Percentiles rank a stretch among this genome's conserved stretches.
Conservation (phyloP, 2,888 invertebrate species). For the Shargacucullia verbasci region DNA sequence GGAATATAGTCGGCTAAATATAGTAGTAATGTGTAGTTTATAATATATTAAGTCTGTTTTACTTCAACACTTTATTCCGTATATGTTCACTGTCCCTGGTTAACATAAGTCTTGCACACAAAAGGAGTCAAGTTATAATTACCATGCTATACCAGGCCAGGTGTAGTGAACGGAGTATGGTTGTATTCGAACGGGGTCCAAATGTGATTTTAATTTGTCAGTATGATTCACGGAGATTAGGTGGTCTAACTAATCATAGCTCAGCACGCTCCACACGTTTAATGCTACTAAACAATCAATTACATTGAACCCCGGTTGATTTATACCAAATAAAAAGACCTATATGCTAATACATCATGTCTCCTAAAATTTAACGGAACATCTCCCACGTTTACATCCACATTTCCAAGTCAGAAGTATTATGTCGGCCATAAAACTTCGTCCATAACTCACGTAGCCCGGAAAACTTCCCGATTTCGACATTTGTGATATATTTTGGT, state of each 20-base stretch:
- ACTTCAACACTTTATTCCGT: constrained; percentile 22
- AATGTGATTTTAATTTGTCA: too few species aligned
- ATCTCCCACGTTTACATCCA: constrained; percentile 34
- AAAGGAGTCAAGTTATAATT: constrained; percentile 26
- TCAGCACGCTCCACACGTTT: not conserved
- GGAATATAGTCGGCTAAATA: constrained; percentile 38
- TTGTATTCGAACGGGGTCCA: too few species aligned
- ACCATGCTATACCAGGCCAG: constrained; percentile 19
- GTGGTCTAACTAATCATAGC: too few species aligned
- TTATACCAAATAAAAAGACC: constrained; percentile 21
- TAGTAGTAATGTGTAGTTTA: constrained; percentile 39
- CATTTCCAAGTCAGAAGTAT: constrained; percentile 26
- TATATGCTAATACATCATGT: constrained; percentile 32
- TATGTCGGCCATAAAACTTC: constrained; percentile 36
- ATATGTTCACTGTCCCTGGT: constrained; percentile 5
- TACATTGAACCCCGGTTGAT: constrained; percentile 3
- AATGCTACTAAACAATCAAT: constrained; percentile 8
- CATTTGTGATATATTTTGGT: constrained; percentile 19
- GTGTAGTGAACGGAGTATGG: too few species aligned
- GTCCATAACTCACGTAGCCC: constrained; percentile 42
- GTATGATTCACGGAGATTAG: too few species aligned
- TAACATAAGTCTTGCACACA: constrained; percentile 22
- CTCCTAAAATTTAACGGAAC: constrained; percentile 47
- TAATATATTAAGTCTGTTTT: constrained; percentile 39
- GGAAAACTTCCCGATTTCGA: constrained; percentile 38